Conservation (phyloP, 2,113 vertebrate genomes). For the Nicator chloris region DNA sequence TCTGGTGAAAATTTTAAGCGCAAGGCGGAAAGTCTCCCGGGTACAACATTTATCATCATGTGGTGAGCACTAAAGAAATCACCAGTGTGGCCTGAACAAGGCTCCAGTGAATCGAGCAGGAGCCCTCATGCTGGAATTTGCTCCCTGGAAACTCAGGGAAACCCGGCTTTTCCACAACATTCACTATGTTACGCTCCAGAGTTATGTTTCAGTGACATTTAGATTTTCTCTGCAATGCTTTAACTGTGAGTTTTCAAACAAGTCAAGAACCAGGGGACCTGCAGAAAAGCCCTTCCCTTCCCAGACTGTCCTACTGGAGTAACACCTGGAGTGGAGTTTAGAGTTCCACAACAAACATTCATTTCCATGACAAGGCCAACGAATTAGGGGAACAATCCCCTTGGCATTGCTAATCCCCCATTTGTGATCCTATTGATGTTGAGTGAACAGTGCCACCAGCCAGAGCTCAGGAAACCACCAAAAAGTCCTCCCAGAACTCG, state of each 20-base stretch:
- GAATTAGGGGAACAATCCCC: neutral
- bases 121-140: neutral
- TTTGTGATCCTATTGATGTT: neutral
- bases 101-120: neutral
- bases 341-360: neutral
- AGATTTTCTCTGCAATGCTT: neutral
- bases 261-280: neutral
- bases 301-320: neutral
- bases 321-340: neutral
- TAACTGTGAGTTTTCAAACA: neutral
- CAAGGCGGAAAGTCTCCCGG: neutral
- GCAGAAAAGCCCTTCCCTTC: neutral
- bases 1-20: neutral
- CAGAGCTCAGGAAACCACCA: neutral
- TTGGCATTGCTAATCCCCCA: neutral
- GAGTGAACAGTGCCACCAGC: neutral
- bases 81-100: neutral
- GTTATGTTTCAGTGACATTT: neutral
- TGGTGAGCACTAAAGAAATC: neutral
- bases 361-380: neutral
- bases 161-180: neutral
- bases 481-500: neutral
- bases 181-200: neutral
- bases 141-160: neutral
- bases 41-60: neutral